These are phyloP conservation scores for Dexiosoma caninum DNA, from an alignment of 2,888 invertebrate species.

Conservation along the genomic window DNA sequence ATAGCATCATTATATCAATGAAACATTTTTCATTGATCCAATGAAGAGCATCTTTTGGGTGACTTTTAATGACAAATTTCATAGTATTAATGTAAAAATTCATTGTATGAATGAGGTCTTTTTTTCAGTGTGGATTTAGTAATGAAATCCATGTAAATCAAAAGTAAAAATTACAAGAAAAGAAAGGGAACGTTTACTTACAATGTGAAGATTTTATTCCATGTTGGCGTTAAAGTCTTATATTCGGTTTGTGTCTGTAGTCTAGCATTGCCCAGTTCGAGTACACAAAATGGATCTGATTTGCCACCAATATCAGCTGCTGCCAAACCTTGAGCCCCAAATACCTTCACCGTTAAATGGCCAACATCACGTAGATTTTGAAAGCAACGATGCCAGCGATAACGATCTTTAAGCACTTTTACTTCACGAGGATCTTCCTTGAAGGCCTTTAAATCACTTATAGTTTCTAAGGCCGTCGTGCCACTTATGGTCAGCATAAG, in stretches of 20 bases:
- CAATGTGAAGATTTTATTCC: constrained; percentile 99
- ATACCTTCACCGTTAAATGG: constrained; percentile 95
- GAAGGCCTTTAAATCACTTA: constrained; percentile 92
- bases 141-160: too few species aligned
- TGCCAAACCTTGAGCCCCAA: constrained; percentile 89
- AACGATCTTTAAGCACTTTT: constrained; percentile 80
- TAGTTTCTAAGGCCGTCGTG: constrained; percentile 94
- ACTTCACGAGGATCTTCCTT: constrained; percentile 87
- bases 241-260: constrained; percentile 99
- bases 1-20: too few species aligned
- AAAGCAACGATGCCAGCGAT: constrained; percentile 82
- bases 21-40: too few species aligned
- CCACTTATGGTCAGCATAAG: constrained; percentile 96
- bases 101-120: too few species aligned
- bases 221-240: constrained; percentile 95
- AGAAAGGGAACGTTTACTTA: constrained; percentile 79
- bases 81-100: too few species aligned
- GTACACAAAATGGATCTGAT: constrained; percentile 98
- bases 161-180: too few species aligned
- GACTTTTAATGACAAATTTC: too few species aligned
- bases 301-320: constrained; percentile 98
- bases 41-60: too few species aligned
- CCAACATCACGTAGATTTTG: constrained; percentile 92
- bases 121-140: too few species aligned
- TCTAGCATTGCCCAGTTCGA: constrained; percentile 95